These are phyloP conservation scores for Lophura nycthemera DNA, from an alignment of 2,113 vertebrate species.

Conservation along the genomic window DNA sequence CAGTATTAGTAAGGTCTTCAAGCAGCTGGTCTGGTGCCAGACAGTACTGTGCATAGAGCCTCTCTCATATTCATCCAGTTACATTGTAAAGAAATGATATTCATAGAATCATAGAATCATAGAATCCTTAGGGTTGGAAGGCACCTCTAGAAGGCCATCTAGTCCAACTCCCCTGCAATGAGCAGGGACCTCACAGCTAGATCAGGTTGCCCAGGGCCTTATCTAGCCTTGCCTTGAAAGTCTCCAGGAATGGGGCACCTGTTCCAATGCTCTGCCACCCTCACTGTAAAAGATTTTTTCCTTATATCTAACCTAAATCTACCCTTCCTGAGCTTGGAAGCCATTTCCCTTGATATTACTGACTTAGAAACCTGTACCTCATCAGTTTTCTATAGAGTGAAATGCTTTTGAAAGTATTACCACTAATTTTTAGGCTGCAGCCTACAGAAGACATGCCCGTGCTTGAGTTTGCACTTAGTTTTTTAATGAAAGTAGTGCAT, in stretches of 20 bases:
- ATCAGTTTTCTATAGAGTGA: not conserved
- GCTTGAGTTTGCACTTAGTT: not conserved
- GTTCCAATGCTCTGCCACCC: too few species aligned
- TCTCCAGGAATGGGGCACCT: too few species aligned
- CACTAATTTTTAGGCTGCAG: not conserved
- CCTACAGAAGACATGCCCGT: fast-evolving
- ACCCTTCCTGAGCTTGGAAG: too few species aligned
- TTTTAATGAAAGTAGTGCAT: not conserved
- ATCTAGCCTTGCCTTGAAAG: too few species aligned
- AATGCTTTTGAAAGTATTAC: not conserved
- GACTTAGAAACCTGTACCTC: not conserved
- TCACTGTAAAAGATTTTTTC: too few species aligned
- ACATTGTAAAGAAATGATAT: not conserved
- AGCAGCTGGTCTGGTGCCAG: not conserved
- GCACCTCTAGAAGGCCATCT: too few species aligned
- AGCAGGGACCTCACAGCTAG: too few species aligned
- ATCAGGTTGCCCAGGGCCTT: too few species aligned
- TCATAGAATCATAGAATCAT: too few species aligned
- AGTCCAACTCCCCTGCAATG: too few species aligned
- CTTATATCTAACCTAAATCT: too few species aligned
- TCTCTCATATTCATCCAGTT: not conserved
- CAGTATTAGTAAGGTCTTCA: not conserved
- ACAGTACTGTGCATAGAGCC: not conserved
- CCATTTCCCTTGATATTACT: not conserved
- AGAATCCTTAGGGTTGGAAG: too few species aligned